These are phyloP conservation scores for Ophiodon elongatus DNA, from an alignment of 2,113 vertebrate species.

Conservation along the genomic window DNA sequence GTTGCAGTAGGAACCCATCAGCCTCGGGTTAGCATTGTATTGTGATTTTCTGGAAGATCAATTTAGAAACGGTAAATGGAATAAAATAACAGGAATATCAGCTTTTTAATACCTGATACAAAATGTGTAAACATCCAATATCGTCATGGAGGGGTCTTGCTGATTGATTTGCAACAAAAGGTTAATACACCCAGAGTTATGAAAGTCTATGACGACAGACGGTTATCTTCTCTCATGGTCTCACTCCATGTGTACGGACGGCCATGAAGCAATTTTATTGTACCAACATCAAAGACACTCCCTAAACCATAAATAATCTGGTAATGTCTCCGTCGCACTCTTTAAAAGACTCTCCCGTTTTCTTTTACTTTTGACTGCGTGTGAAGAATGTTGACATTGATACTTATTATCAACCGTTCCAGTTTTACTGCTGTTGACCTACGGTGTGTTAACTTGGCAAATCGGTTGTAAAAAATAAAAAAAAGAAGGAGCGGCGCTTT, in stretches of 20 bases:
- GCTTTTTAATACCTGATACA: neutral
- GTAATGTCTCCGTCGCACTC: neutral
- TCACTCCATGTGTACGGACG: neutral
- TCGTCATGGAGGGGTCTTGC: neutral
- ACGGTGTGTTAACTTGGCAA: neutral
- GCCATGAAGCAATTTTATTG: neutral
- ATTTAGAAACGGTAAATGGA: neutral
- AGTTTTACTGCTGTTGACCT: slow-evolving; percentile 8
- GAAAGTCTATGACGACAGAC: neutral
- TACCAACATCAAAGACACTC: neutral
- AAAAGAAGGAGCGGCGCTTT: neutral
- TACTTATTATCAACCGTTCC: neutral
- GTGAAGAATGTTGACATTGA: neutral
- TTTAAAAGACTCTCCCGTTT: neutral
- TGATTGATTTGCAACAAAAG: neutral
- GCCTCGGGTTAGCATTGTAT: neutral
- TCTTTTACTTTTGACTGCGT: neutral
- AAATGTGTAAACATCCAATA: neutral
- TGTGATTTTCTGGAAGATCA: neutral
- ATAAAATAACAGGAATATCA: neutral
- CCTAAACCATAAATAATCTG: neutral
- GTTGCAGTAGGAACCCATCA: neutral
- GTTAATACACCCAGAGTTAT: neutral
- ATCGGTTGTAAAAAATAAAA: slow-evolving; percentile 22
- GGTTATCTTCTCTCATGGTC: neutral